A percentile compares a stretch with the other conserved stretches of the same genome.
Conservation (phyloP, 2,888 invertebrate species). For the Orchestes rusci region DNA sequence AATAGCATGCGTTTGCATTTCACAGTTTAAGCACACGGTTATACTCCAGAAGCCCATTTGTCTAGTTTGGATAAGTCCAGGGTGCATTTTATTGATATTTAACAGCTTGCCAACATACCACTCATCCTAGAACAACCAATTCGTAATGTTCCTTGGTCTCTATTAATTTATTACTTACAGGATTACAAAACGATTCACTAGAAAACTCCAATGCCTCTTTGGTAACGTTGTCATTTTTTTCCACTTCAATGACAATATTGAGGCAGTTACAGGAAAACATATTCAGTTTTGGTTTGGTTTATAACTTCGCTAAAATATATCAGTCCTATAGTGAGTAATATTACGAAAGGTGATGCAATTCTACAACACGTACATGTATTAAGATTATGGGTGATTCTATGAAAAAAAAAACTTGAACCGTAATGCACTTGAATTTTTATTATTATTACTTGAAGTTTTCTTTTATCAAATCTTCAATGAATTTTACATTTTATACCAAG, state of each 20-base stretch:
- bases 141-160: too few species aligned
- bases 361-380: too few species aligned
- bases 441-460: too few species aligned
- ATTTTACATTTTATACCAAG: too few species aligned
- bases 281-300: too few species aligned
- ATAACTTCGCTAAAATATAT: too few species aligned
- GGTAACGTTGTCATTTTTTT: slow-evolving; percentile 49
- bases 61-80: slow-evolving; percentile 50
- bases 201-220: slow-evolving; percentile 52
- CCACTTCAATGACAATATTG: slow-evolving; percentile 60
- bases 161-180: background rate
- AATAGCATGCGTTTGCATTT: slow-evolving; percentile 55
- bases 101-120: slow-evolving; percentile 47
- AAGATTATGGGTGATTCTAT: too few species aligned
- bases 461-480: too few species aligned
- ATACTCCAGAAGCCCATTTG: slow-evolving; percentile 55
- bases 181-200: background rate
- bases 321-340: too few species aligned
- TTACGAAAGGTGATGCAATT: too few species aligned
- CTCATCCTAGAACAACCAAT: slow-evolving; percentile 49
- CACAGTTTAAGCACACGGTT: slow-evolving; percentile 59
- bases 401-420: too few species aligned
- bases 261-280: slow-evolving; percentile 71
- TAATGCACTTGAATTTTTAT: too few species aligned
- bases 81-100: slow-evolving; percentile 51